Base-by-base conservation (phyloP, 2,113 vertebrate species). In the Platysternon megacephalum region DNA sequence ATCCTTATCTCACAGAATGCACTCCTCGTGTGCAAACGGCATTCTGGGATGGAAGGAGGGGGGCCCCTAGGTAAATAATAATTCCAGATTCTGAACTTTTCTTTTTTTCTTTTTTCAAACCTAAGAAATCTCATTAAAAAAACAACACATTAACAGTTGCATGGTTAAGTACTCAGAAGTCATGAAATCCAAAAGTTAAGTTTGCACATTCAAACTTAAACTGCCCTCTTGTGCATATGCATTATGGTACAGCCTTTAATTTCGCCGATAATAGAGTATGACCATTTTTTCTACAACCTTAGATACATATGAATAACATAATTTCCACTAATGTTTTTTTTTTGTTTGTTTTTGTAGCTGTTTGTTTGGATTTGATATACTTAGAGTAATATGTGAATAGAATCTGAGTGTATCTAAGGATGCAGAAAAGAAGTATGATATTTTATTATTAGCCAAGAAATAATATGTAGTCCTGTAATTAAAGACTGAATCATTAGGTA, bases 371-470 rank as follows among this genome's bases (percentile, higher is more conserved):
- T 78, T 88, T 21, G 2, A 84, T 91, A 79, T 89, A 2, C 86
- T 93, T 91, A 91, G 9, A 0, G 0, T 93, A 97, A 83, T 32
- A 74, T 56, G 92, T 90, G 88, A 94, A 93, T 86, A 91, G 81
- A 39, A 87, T 88, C 89, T 88, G n/a, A 76, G 90, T 1, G 0
- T 90, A 91, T 79, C 72, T 82, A 91, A 90, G 72, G 74, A 83
- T 93, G 84, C 29, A 82, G 24, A 44, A 74, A 72, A 56, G 7
- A 72, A 28, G 16, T 21, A 68, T 21, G 16, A 68, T 83, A 83
- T 22, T 79, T 35, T 78, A 22, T 22, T 68, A 86, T 87, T 91
- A 95, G 82, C 56, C 89, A 94, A 90, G 90, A 87, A 91, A 58
- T 22, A 85, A 94, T 11, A 83, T 49, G 32, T 72, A 72, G 72